Base-by-base conservation (phyloP, 2,113 vertebrate species). In the Empidonax traillii region DNA sequence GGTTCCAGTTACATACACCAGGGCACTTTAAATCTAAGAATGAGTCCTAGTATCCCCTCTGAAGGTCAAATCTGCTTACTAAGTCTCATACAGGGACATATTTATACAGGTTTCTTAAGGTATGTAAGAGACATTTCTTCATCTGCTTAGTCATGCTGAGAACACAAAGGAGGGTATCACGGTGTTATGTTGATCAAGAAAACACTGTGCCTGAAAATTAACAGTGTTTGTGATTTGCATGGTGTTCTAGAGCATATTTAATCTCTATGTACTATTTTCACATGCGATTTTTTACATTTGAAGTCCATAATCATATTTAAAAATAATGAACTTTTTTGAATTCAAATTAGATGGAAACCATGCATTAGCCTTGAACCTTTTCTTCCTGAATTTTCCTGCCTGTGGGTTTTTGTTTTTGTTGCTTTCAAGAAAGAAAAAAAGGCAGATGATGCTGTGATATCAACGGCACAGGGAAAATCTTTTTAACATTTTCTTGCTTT, bases 271-370 rank as follows among this genome's bases (percentile, higher is more conserved):
- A 59, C 91, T 93, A 55, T 96, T 91, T 91, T 90, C 55, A 77
- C 76, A 89, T 80, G 74, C 63, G 76, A 79, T 94, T 95, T 93
- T 83, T 85, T 80, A 86, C 9, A 71, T 83, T 91, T 93, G 59
- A 95, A 80, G 27, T 43, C 47, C 86, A 55, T 77, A 95, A 96
- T 96, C 91, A 69, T 76, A 91, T 87, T 94, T 88, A 14, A 86
- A 96, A 93, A 83, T 95, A 94, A 94, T 94, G 67, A 83, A 46
- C 81, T 82, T 87, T 87, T 59, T 93, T 95, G 27, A 96, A 90
- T 94, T 96, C 63, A 90, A 96, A 96, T 89, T 85, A 85, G 75
- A 85, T 51, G 93, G 67, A 96, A 94, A 90, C 23, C 39, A 88
- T 88, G 49, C 43, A 3, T 28, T 90, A 85, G 63, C 92, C 82